These are phyloP conservation scores for Hydractinia echinata DNA, from an alignment of 30 jellyfish, hydroid and myxozoan species.

Conservation along the genomic window DNA sequence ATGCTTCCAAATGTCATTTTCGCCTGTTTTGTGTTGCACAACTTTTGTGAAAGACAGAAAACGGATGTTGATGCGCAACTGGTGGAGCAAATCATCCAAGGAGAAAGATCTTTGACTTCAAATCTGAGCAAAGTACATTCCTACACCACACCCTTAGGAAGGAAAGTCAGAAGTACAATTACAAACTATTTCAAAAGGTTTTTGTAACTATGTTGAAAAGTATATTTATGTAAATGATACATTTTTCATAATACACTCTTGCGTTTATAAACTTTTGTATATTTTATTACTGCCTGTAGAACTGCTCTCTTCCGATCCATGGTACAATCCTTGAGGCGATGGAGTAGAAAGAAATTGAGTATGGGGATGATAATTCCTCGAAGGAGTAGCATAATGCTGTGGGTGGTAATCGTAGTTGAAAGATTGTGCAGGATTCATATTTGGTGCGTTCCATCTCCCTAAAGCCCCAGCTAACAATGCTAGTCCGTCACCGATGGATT, in stretches of 20 bases:
- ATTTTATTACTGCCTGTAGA: neutral
- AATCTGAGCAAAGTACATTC: slow-evolving; percentile 2
- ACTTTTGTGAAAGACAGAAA: slow-evolving; percentile 27
- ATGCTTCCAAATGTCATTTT: slow-evolving; percentile 12
- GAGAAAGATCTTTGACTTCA: neutral
- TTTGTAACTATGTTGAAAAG: slow-evolving; percentile 12
- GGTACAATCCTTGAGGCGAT: neutral
- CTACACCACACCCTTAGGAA: slow-evolving; percentile 15
- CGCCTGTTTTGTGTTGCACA: slow-evolving; percentile 44
- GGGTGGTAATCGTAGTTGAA: slow-evolving; percentile 11
- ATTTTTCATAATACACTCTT: neutral
- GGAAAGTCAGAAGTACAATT: neutral
- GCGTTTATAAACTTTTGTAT: neutral
- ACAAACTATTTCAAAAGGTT: slow-evolving; percentile 19
- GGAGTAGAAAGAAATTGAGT: neutral
- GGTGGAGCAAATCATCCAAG: slow-evolving; percentile 19
- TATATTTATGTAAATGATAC: neutral
- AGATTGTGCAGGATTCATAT: no score
- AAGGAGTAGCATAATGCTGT: no score
- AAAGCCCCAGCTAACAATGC: slow-evolving; percentile 16
- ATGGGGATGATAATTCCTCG: neutral
- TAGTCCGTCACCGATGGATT: slow-evolving; percentile 49
- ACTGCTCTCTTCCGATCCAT: slow-evolving; percentile 6
- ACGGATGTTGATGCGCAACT: slow-evolving; percentile 10
- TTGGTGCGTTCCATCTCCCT: slow-evolving; percentile 6